These are phyloP conservation scores for Diadumene lineata DNA, from an alignment of 92 coral and sea anemone species.

Conservation along the genomic window DNA sequence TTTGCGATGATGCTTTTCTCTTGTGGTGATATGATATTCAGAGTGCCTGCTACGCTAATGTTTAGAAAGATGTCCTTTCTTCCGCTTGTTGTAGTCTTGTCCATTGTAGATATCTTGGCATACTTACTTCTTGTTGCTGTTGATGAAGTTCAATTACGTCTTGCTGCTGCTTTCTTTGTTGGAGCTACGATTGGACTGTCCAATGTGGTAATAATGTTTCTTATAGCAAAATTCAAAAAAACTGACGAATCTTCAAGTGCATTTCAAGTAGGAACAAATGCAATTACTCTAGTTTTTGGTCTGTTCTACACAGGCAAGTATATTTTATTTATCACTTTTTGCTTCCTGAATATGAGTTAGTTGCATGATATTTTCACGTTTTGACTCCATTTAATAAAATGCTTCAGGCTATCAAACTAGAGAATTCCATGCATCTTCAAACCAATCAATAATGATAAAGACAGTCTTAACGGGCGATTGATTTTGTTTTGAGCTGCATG, in stretches of 20 bases:
- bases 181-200: neutral
- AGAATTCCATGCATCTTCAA: no score
- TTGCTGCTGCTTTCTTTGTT: neutral
- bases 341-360: neutral
- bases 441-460: no score
- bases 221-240: neutral
- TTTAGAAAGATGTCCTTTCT: slow-evolving; percentile 2
- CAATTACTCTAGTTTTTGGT: neutral
- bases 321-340: neutral
- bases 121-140: neutral
- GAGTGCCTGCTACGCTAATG: neutral
- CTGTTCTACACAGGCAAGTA: neutral
- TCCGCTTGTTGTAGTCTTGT: neutral
- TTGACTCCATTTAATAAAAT: no score
- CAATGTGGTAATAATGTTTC: neutral
- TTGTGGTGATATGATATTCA: neutral
- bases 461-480: no score
- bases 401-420: no score
- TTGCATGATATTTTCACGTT: no score
- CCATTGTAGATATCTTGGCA: neutral
- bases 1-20: neutral
- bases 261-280: neutral
- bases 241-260: neutral
- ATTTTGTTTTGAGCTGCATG: no score
- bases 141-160: neutral